Conservation (phyloP, 2,797 vertebrate species). For the Notoglanidium macrostoma region DNA sequence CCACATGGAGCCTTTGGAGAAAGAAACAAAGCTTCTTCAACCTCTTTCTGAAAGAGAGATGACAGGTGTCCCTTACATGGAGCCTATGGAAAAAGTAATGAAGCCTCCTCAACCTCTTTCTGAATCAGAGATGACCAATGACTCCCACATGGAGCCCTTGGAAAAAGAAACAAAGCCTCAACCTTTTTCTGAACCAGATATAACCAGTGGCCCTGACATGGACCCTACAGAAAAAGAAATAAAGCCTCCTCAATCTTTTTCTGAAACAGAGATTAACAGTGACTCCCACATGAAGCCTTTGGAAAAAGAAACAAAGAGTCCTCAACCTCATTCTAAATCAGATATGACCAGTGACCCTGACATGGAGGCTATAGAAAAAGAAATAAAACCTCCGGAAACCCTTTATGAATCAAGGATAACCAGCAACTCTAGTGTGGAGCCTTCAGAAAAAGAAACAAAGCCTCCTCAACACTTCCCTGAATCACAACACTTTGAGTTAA, state of each 20-base stretch:
- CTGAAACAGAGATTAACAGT: slow-evolving; percentile 52
- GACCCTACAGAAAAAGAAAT: slow-evolving; percentile 44
- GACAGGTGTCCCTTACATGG: background rate
- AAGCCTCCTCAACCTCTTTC: slow-evolving; percentile 25
- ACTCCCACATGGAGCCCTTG: background rate
- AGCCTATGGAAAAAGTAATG: slow-evolving; percentile 45
- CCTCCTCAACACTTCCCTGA: slow-evolving; percentile 54
- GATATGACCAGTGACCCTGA: background rate
- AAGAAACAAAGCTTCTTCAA: background rate
- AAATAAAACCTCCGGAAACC: background rate
- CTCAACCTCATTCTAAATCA: background rate
- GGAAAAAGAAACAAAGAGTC: background rate
- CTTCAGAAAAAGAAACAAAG: slow-evolving; percentile 46
- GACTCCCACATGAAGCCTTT: background rate
- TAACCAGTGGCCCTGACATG: background rate
- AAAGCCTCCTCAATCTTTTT: slow-evolving; percentile 45
- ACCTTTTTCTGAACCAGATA: background rate
- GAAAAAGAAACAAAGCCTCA: background rate
- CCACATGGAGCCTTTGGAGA: background rate
- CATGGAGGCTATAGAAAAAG: background rate
- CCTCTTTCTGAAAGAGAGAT: background rate
- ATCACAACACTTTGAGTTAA: slow-evolving; percentile 42
- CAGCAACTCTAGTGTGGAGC: background rate
- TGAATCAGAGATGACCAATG: slow-evolving; percentile 28
- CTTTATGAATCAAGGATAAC: background rate